These are phyloP conservation scores for Rhabdornis inornatus DNA, from an alignment of 2,113 vertebrate genomes.

Conservation along the genomic window DNA sequence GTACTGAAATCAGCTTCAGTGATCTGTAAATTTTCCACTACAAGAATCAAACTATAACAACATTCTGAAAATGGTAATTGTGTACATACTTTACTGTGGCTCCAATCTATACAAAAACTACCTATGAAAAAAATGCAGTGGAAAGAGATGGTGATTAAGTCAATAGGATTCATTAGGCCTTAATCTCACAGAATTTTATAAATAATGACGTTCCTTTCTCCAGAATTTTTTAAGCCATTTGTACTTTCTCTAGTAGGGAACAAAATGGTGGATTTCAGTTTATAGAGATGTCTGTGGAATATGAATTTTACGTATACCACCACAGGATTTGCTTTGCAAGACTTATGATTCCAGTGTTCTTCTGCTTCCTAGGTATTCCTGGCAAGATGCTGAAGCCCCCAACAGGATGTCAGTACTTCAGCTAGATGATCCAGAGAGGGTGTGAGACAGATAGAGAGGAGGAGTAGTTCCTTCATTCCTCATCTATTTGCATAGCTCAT, in stretches of 20 bases:
- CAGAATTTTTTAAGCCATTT: not conserved
- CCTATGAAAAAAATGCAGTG: not conserved
- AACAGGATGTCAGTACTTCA: constrained; percentile 6
- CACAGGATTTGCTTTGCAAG: constrained; percentile 15
- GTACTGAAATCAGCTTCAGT: not conserved
- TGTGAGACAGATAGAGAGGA: constrained; percentile 48
- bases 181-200: not conserved
- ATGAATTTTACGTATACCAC: not conserved
- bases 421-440: constrained; percentile 7
- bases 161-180: not conserved
- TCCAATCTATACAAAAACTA: not conserved
- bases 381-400: not conserved
- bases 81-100: not conserved
- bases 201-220: not conserved
- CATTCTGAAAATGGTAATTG: not conserved
- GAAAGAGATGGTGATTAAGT: not conserved
- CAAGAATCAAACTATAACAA: not conserved
- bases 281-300: not conserved
- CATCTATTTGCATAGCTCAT: not conserved
- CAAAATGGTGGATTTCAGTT: not conserved
- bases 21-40: not conserved
- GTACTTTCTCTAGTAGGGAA: not conserved
- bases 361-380: constrained; percentile 44
- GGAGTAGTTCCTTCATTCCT: not conserved
- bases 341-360: not conserved